phyloP scores from a whole-genome alignment of 2,888 invertebrate genomes.

The Altica lythri region DNA sequence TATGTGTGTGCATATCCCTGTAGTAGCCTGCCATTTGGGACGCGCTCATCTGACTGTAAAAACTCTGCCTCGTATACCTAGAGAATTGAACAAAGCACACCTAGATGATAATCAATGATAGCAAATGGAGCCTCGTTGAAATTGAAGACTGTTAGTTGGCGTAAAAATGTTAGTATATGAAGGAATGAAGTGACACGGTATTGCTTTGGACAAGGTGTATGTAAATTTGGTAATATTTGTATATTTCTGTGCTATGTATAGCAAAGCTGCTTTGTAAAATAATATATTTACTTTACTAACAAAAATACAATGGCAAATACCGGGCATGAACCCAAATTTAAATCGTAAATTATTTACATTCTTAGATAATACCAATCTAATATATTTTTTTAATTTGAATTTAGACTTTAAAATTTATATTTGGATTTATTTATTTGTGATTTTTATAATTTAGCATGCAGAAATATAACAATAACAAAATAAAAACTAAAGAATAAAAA shows the following conservation, averaged over 20 bases:
- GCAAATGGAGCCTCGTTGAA: conserved; percentile 16
- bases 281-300: too few species aligned
- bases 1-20: conserved; percentile 56
- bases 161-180: conserved; percentile 16
- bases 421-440: too few species aligned
- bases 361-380: too few species aligned
- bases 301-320: too few species aligned
- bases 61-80: conserved; percentile 58
- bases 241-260: background rate
- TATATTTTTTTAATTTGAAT: too few species aligned
- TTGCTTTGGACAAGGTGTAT: background rate
- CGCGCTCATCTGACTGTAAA: conserved; percentile 56
- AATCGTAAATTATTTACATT: too few species aligned
- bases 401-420: too few species aligned
- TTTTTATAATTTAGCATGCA: too few species aligned
- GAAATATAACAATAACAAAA: too few species aligned
- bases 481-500: too few species aligned
- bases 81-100: conserved; percentile 45
- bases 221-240: background rate
- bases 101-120: conserved; percentile 31
- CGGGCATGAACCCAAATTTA: too few species aligned
- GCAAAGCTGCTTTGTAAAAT: too few species aligned
- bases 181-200: background rate
- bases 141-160: conserved; percentile 7
- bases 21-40: conserved; percentile 53